Evolutionary conservation across 2,888 invertebrate species (phyloP), one percentile per base, ranked within the genome.

Genomic region (Eupsilia transversa): DNA sequence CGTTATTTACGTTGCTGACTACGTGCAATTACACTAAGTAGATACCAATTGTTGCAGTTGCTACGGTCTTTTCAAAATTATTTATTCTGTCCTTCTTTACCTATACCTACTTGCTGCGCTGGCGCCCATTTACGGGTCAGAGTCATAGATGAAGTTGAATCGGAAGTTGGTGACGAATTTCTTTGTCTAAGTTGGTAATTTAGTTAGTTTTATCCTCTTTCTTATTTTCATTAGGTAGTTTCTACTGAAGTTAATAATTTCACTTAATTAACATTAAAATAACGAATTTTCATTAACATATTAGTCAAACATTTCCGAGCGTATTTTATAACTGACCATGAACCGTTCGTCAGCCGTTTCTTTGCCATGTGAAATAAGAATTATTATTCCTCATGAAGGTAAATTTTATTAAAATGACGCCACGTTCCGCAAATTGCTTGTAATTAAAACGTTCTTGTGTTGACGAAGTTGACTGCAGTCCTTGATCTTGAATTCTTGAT

Each of bases 401-500:
- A 77, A 72, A 75, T 79, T 75, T 82, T 75, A 75, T 74, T 66
- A 77, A 83, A 79, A 79, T 78, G 54, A 82, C 71, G 65, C 63
- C 68, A 72, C 79, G 77, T 80, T 76, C 81, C 81, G n/a, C 67
- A 87, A 87, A 87, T 87, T 79, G 67, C 77, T 56, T 59, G 75
- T 77, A 81, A 85, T 87, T 87, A 85, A 83, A 86, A 68, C 67
- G 38, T 87, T 82, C 63, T 61, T 69, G 67, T 61, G 85, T 79
- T 85, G 84, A 81, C 79, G 64, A 68, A 72, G 73, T 82, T 74
- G 84, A 81, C 81, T 77, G 64, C 56, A 77, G 78, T 64, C 84
- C 86, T 83, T 86, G 87, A 87, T 86, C 85, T 88, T 65, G 65
- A 65, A 33, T 49, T 46, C 65, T n/a, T 84, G 86, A 85, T 87